Evolutionary conservation across 2,113 vertebrate species (phyloP).

Genomic region (Alethe diademata): DNA sequence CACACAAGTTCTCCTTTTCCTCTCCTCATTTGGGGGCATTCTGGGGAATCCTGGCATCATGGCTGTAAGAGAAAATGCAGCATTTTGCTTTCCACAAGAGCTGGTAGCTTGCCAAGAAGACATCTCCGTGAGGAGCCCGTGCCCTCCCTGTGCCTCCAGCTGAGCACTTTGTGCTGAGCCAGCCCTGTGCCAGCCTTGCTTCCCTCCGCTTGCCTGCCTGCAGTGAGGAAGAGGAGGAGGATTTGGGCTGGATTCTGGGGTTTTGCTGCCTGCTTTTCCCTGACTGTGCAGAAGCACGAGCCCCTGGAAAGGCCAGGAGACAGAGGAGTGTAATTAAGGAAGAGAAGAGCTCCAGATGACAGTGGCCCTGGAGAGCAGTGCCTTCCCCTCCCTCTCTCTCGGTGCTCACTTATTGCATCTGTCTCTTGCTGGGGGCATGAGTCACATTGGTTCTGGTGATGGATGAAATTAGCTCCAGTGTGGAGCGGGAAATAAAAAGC

Average conservation of each 20-base stretch:
- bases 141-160: background rate
- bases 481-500: background rate
- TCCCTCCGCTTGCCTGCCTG: background rate
- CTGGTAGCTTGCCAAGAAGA: background rate
- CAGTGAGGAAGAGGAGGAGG: background rate
- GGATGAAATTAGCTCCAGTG: conserved; percentile 31
- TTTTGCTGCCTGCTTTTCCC: background rate
- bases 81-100: background rate
- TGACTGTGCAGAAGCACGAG: background rate
- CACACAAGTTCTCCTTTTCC: background rate
- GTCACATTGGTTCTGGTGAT: conserved; percentile 5
- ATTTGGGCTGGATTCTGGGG: background rate
- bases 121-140: background rate
- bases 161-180: background rate
- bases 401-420: background rate
- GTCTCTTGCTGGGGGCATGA: background rate
- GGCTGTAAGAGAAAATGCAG: background rate
- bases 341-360: background rate
- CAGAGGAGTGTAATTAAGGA: background rate
- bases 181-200: background rate
- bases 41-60: background rate
- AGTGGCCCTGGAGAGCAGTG: background rate
- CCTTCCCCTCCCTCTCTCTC: background rate
- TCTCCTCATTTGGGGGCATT: background rate
- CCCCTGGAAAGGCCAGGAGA: background rate